Conservation (phyloP, 2,888 invertebrate genomes). For the Smittia sp. region DNA sequence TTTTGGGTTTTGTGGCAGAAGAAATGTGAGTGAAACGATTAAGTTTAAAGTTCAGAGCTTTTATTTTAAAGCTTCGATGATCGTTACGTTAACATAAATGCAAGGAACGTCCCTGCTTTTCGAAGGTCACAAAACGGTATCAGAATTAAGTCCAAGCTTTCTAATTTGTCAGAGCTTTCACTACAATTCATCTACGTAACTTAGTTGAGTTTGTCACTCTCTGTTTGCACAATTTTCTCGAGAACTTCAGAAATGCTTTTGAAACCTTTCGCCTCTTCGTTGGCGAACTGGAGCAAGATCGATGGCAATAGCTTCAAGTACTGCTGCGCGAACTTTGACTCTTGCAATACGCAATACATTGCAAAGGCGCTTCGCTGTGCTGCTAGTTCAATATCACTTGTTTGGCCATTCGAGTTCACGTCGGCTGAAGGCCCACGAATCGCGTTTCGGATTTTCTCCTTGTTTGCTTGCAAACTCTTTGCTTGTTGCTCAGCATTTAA, state of each 20-base stretch:
- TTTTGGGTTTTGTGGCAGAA: no score
- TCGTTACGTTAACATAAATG: no score
- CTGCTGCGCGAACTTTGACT: constrained; percentile 61
- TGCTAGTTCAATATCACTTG: constrained; percentile 61
- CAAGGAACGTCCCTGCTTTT: no score
- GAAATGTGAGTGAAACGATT: no score
- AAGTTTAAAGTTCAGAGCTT: no score
- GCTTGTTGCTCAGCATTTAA: constrained; percentile 59
- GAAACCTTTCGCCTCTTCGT: constrained; percentile 45
- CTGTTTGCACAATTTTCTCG: background rate
- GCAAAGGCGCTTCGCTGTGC: constrained; percentile 62
- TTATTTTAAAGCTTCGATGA: no score
- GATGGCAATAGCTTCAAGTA: constrained; percentile 61
- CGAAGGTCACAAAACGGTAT: no score
- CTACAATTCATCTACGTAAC: no score
- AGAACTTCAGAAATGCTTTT: background rate
- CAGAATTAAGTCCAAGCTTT: no score
- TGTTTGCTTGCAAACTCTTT: constrained; percentile 49
- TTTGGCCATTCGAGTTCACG: constrained; percentile 61
- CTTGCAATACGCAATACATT: constrained; percentile 62
- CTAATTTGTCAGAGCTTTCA: no score
- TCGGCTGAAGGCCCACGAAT: constrained; percentile 61
- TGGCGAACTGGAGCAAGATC: constrained; percentile 59
- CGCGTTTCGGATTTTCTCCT: constrained; percentile 57
- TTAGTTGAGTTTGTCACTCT: constrained; percentile 27